Conservation (phyloP, 2,797 vertebrate species). For the Artibeus jamaicensis region DNA sequence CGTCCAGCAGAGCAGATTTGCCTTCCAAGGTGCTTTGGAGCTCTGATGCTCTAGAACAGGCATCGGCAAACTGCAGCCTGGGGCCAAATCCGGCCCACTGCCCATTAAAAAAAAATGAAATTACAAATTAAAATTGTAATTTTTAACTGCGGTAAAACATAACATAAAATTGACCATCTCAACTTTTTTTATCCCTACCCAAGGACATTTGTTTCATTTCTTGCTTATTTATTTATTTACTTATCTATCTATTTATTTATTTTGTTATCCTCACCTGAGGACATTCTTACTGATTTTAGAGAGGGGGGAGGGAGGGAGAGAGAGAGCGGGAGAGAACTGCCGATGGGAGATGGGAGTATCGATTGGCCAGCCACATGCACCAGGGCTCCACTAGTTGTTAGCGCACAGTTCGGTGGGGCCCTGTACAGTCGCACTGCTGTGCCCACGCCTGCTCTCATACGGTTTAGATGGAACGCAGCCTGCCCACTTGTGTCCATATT, state of each 20-base stretch:
- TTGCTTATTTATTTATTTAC: no score
- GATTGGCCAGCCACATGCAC: no score
- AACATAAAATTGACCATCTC: not conserved
- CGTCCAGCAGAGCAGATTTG: accelerated
- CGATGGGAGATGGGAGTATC: accelerated
- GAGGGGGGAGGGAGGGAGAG: no score
- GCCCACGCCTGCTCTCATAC: not conserved
- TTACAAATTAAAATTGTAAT: not conserved
- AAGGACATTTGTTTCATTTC: no score
- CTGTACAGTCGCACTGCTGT: no score
- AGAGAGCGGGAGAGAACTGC: no score
- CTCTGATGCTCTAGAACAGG: not conserved
- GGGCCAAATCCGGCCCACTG: not conserved
- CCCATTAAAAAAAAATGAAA: not conserved
- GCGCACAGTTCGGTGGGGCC: not conserved
- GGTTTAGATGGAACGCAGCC: not conserved
- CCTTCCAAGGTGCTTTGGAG: not conserved
- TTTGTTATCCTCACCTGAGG: no score
- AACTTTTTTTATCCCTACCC: no score
- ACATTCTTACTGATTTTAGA: no score
- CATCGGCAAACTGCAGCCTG: not conserved
- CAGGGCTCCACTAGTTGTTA: not conserved
- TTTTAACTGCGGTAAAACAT: not conserved
- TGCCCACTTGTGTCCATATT: not conserved
- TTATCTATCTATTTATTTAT: no score